Evolutionary conservation across 2,888 invertebrate genomes (phyloP).

Genomic region (Blastobasis adustella): DNA sequence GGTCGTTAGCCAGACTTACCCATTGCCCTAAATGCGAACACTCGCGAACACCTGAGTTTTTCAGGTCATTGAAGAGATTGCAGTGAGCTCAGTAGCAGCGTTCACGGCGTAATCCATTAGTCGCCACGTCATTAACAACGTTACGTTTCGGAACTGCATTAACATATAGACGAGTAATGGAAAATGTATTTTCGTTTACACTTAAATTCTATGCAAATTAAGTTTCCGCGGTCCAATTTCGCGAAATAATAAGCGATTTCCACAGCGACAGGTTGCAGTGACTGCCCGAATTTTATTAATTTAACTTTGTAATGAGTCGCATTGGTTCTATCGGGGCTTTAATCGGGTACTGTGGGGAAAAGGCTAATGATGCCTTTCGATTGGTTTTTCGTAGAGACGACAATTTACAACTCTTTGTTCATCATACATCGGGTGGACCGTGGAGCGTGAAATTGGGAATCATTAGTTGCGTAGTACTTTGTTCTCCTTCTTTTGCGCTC

Average conservation of each 20-base stretch:
- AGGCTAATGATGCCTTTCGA: too few relatives aligned
- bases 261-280: conserved; percentile 6
- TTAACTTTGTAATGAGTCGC: conserved; percentile 3
- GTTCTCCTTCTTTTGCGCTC: conserved; percentile 34
- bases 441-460: conserved; percentile 38
- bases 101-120: conserved; percentile 47
- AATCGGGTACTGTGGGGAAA: too few relatives aligned
- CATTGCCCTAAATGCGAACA: conserved; percentile 35
- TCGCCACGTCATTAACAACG: conserved; percentile 43
- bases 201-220: conserved; percentile 45
- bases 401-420: not conserved
- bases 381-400: too few relatives aligned
- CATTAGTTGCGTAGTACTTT: conserved; percentile 26
- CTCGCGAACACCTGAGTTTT: conserved; percentile 28
- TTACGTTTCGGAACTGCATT: conserved; percentile 50
- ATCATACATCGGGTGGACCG: conserved; percentile 12
- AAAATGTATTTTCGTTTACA: conserved; percentile 49
- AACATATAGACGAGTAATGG: conserved; percentile 46
- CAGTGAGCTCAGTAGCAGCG: conserved; percentile 15
- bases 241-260: conserved; percentile 11
- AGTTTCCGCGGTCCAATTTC: conserved; percentile 17
- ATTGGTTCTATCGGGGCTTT: not conserved
- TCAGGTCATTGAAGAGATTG: conserved; percentile 28
- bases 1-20: too few relatives aligned
- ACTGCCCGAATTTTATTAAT: conserved; percentile 6